Evolutionary conservation across 2,113 vertebrate species (phyloP).

Genomic region (Nycticebus coucang): DNA sequence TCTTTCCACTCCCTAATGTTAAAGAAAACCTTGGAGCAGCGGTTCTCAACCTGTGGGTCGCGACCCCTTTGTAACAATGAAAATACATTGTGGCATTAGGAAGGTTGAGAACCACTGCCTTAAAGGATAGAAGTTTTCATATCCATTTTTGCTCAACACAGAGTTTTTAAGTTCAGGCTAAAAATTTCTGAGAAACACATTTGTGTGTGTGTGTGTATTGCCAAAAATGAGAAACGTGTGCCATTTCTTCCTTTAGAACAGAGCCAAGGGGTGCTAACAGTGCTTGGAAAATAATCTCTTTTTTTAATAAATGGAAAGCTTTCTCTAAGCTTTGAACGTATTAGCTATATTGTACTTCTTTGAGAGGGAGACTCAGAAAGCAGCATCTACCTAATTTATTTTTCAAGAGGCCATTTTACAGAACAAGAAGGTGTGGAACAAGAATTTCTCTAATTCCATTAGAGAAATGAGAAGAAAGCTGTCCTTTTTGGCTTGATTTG

Average conservation of each 20-base stretch:
- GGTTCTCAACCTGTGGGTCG: too few species aligned
- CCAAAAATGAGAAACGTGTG: background rate
- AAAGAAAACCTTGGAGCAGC: background rate
- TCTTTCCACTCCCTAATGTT: background rate
- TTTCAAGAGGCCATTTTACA: background rate
- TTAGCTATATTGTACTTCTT: background rate
- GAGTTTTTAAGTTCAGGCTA: constrained; percentile 26
- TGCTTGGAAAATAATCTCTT: background rate
- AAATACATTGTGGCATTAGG: too few species aligned
- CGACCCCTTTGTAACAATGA: too few species aligned
- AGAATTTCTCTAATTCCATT: background rate
- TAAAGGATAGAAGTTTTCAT: constrained; percentile 4
- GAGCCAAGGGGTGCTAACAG: background rate
- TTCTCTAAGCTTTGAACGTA: background rate
- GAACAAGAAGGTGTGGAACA: background rate
- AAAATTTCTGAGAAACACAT: constrained; percentile 11
- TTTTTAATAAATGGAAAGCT: background rate
- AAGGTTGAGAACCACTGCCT: background rate
- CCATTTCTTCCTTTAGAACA: constrained; percentile 8
- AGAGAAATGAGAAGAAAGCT: background rate
- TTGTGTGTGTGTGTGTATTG: background rate
- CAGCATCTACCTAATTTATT: background rate
- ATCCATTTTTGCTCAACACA: constrained; percentile 27
- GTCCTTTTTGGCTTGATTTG: background rate
- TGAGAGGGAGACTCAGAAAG: background rate